phyloP scores from a whole-genome alignment of 2,113 vertebrate species.

The Trichomycterus rosablanca region DNA sequence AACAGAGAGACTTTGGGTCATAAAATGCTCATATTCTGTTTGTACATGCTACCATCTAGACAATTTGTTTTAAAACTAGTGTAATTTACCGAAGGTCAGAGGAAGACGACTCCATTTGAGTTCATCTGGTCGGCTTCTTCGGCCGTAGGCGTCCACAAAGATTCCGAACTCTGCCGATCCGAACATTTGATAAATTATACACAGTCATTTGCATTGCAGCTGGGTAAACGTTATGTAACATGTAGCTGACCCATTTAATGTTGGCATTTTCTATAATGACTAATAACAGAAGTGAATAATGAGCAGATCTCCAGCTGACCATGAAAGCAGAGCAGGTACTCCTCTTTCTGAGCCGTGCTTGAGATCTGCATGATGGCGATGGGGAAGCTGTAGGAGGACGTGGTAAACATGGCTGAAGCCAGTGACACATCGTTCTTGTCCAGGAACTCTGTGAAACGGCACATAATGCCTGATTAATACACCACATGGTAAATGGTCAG shows the following conservation, averaged over 20 bases:
- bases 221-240: too few relatives aligned
- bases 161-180: conserved; percentile 85
- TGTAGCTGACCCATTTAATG: too few relatives aligned
- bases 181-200: background rate
- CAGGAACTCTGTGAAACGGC: conserved; percentile 80
- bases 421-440: conserved; percentile 95
- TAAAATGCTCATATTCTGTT: background rate
- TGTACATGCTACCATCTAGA: background rate
- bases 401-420: conserved; percentile 86
- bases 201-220: background rate
- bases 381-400: conserved; percentile 91
- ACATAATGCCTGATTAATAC: conserved; percentile 16
- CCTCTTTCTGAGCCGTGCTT: conserved; percentile 84
- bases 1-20: background rate
- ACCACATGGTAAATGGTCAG: background rate
- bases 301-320: conserved; percentile 61
- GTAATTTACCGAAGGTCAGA: conserved; percentile 87
- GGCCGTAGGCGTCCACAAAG: conserved; percentile 93
- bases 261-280: background rate
- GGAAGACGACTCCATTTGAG: conserved; percentile 95
- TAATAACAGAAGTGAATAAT: background rate
- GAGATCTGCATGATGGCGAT: conserved; percentile 94
- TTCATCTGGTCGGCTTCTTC: conserved; percentile 90
- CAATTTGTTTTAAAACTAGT: background rate
- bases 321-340: conserved; percentile 95